These are phyloP conservation scores for Muscicapa adusta DNA, from an alignment of 2,113 vertebrate genomes.

Conservation along the genomic window DNA sequence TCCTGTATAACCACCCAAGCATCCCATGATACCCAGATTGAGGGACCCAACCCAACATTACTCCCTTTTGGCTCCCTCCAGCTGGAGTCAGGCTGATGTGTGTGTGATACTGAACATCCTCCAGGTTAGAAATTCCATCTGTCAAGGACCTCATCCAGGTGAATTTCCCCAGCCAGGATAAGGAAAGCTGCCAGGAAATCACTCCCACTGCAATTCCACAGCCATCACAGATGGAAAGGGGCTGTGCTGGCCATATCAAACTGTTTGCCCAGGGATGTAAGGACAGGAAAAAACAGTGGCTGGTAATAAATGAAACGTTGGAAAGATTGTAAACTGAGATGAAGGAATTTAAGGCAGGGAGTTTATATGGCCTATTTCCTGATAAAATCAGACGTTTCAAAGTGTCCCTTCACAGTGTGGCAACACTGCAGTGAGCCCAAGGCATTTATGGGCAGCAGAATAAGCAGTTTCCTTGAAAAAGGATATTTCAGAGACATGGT, in stretches of 20 bases:
- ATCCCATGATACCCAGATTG: not conserved
- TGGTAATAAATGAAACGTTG: not conserved
- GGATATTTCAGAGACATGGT: not conserved
- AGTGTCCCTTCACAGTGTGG: not conserved
- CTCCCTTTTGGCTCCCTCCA: not conserved
- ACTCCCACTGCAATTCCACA: not conserved
- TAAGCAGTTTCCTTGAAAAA: not conserved
- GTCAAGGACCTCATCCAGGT: not conserved
- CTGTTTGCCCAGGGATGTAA: constrained; percentile 24
- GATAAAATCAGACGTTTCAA: constrained; percentile 19
- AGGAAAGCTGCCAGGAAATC: not conserved
- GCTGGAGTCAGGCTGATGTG: not conserved
- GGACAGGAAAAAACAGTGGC: not conserved
- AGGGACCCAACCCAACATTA: accelerated
- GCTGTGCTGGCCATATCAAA: not conserved
- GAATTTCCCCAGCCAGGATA: not conserved
- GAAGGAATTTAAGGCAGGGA: constrained; percentile 7
- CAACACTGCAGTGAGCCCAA: not conserved
- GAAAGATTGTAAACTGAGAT: not conserved
- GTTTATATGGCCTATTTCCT: constrained; percentile 3
- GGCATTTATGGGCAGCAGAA: not conserved
- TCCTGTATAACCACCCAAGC: accelerated
- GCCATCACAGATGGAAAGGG: not conserved
- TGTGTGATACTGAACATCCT: accelerated
- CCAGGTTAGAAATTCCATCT: not conserved